Base-by-base conservation (phyloP, 2,888 invertebrate species). In the Mamestra brassicae region DNA sequence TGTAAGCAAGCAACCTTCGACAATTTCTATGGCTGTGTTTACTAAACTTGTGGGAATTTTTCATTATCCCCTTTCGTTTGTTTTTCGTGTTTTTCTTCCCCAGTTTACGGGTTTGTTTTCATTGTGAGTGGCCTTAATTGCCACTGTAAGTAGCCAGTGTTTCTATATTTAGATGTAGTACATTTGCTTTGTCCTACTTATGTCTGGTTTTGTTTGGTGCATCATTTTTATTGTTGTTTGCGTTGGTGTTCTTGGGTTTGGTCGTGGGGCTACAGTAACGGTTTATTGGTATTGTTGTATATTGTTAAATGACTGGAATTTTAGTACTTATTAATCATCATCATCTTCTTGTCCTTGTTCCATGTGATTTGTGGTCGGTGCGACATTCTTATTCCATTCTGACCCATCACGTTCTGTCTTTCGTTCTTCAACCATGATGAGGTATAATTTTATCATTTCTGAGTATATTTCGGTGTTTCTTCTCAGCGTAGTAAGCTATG, bases 61-160 rank as follows among this genome's bases (percentile, higher is more conserved):
- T 79, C 76, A 80, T 72, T 55, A 52, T 52, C 6, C 52, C 15
- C 45, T n/a, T 63, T 52, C n/a, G 17, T 63, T 76, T 79, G 36
- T 72, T 72, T 63, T 62, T 45, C 50, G 42, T 26, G 10, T 36
- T 54, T 71, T 57, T 26, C 36, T 6, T 17, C 7, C 26, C 10
- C 72, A 72, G 50, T 79, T 76, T 57, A 52, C 52, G 52, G 36
- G 38, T 57, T 45, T 79, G 62, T 79, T 79, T 76, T 45, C 52
- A 63, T 38, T 52, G 17, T 62, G 15, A 26, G 61, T 38, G n/a
- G 36, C 62, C 62, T 58, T 72, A 63, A 79, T 72, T 76, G 10
- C 13, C 13, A 8, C 5, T 50, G 79, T 62, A 55, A 55, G 42
- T 78, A 13, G 8, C 10, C 54, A 2, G 10, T 36, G 62, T 79